A percentile compares a stretch with the other conserved stretches of the same genome.
Conservation (phyloP, 2,888 invertebrate species). For the Encarsia formosa region DNA sequence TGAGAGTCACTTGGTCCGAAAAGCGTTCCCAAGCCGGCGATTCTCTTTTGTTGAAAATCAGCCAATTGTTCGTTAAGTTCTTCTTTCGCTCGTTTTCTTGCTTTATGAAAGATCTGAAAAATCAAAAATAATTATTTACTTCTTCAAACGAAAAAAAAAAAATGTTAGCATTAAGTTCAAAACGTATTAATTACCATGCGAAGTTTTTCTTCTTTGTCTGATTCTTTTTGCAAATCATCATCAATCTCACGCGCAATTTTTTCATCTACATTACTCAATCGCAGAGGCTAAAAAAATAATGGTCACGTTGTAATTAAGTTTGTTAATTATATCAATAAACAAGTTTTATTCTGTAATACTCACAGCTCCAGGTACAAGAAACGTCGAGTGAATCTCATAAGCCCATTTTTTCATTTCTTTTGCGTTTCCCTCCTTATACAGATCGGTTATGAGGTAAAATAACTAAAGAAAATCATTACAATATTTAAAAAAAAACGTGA, state of each 20-base stretch:
- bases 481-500: not conserved
- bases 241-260: constrained; percentile 86
- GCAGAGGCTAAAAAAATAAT: constrained; percentile 70
- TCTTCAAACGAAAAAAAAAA: constrained; percentile 1
- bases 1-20: constrained; percentile 83
- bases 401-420: constrained; percentile 98
- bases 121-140: constrained; percentile 1
- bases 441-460: constrained; percentile 88
- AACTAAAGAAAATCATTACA: constrained; percentile 51
- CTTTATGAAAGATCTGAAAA: constrained; percentile 74
- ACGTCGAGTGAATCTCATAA: constrained; percentile 96
- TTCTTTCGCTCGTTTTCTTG: constrained; percentile 77
- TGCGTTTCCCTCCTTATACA: constrained; percentile 78
- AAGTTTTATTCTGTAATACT: no score
- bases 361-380: constrained; percentile 84
- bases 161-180: not conserved
- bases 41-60: constrained; percentile 85
- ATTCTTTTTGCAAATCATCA: constrained; percentile 75
- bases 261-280: constrained; percentile 77
- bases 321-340: not conserved
- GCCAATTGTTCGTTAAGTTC: constrained; percentile 75
- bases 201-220: constrained; percentile 85
- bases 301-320: no score
- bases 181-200: constrained; percentile 60
- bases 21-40: constrained; percentile 82